Percentiles rank a stretch among this genome's conserved stretches.
These are phyloP conservation scores for Chrysopilus asiliformis DNA, from an alignment of 2,888 invertebrate genomes.

Conservation along the genomic window DNA sequence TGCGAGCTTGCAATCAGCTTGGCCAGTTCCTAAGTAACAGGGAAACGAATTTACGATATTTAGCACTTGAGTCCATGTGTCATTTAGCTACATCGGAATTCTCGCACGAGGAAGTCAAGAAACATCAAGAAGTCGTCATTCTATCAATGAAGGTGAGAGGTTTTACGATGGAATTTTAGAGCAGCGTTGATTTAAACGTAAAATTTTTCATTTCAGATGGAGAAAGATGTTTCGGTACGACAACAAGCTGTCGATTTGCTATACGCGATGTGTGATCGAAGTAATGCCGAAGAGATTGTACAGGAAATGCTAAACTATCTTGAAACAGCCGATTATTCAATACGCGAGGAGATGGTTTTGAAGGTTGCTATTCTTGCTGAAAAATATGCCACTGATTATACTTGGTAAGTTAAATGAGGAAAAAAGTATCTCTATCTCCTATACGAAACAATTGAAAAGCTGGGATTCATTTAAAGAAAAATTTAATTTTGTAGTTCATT, in stretches of 20 bases:
- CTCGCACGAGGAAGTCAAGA: constrained; percentile 98
- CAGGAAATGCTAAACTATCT: constrained; percentile 98
- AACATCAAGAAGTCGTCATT: constrained; percentile 98
- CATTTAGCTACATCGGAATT: constrained; percentile 97
- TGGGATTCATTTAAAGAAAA: no score
- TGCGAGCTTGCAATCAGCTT: constrained; percentile 95
- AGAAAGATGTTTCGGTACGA: constrained; percentile 94
- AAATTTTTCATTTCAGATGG: constrained; percentile 55
- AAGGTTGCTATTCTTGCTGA: constrained; percentile 99
- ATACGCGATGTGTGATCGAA: constrained; percentile 99
- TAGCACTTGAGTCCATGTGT: constrained; percentile 99
- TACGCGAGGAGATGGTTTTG: constrained; percentile 98
- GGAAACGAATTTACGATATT: constrained; percentile 94
- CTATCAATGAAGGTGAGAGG: constrained; percentile 74
- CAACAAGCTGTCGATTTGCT: constrained; percentile 96
- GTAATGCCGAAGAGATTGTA: constrained; percentile 98
- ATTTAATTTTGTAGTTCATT: no score
- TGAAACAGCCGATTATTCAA: constrained; percentile 98
- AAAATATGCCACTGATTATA: constrained; percentile 98
- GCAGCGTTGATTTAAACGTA: not conserved
- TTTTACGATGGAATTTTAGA: not conserved
- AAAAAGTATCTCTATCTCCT: constrained; percentile 1
- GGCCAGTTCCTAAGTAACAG: constrained; percentile 95
- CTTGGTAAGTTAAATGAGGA: constrained; percentile 56
- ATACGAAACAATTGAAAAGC: no score